These are phyloP conservation scores for Drosophila pegasa DNA, from an alignment of 2,888 invertebrate genomes.

Conservation along the genomic window DNA sequence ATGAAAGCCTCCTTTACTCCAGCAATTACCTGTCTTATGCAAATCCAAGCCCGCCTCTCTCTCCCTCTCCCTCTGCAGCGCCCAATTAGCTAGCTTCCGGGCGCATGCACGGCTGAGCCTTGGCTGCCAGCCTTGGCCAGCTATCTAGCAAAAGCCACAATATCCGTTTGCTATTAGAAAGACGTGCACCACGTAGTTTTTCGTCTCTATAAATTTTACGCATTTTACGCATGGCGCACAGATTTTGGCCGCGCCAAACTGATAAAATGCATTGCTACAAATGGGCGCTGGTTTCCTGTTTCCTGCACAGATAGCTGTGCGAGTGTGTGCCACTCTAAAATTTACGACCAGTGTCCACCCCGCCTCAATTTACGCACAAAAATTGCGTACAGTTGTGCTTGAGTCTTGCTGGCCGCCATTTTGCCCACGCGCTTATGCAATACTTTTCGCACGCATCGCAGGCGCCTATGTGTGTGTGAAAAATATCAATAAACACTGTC, in stretches of 20 bases:
- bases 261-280: constrained; percentile 71
- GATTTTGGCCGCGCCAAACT: constrained; percentile 52
- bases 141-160: constrained; percentile 78
- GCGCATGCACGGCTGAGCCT: not conserved
- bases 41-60: constrained; percentile 47
- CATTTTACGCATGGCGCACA: constrained; percentile 42
- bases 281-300: constrained; percentile 78
- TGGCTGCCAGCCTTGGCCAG: constrained; percentile 4
- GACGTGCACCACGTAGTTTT: constrained; percentile 37
- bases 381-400: constrained; percentile 60
- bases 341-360: constrained; percentile 59
- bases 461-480: constrained; percentile 27
- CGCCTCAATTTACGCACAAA: constrained; percentile 64
- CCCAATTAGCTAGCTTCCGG: constrained; percentile 72
- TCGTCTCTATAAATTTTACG: constrained; percentile 61
- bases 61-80: constrained; percentile 19
- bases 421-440: constrained; percentile 59
- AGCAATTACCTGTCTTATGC: constrained; percentile 68
- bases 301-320: constrained; percentile 57
- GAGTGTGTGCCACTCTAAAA: constrained; percentile 57
- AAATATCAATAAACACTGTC: constrained; percentile 55
- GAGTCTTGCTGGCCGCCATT: constrained; percentile 31
- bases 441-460: constrained; percentile 33
- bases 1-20: constrained; percentile 18
- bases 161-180: constrained; percentile 77